Evolutionary conservation across 1,140 invertebrate species (phyloP), one percentile per base, ranked within the genome.

Genomic region (Aricia agestis): DNA sequence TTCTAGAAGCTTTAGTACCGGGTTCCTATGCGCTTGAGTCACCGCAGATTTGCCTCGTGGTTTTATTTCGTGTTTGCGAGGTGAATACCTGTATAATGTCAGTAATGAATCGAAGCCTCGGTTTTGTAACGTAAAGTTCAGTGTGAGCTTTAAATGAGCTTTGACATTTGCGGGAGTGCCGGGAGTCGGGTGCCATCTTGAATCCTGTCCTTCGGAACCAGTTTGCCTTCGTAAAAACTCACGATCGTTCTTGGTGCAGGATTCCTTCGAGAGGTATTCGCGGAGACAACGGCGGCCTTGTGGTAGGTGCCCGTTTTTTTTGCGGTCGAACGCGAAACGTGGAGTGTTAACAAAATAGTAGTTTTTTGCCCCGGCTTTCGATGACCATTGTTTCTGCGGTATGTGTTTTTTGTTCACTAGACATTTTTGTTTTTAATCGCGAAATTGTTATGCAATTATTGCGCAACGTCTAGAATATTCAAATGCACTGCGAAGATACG

Each of bases 161-260:
- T 82, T 85, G 86, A 84, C 86, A 87, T 88, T 90, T 90, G 83
- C 69, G 61, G 71, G 81, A 69, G 76, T 79, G 80, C 82, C 78
- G 58, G 69, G 82, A 72, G 68, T 76, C 81, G 66, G 69, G 82
- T 72, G 68, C 76, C 81, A 81, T 84, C 78, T 76, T 78, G 76
- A 74, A 76, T 90, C 86, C 87, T 86, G 87, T 89, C 85, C 74
- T 83, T 84, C 78, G 70, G 76, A 74, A 88, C 78, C 72, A 59
- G 86, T 88, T 88, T 78, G 79, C 86, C 86, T 90, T 90, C 83
- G 78, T 78, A 78, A 78, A 80, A 86, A 81, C 74, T 73, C 79
- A 77, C 79, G 76, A 80, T 84, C 79, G 74, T 84, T 79, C 67
- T 69, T 63, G 58, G 67, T 72, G 59, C 71, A 77, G 66, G 68